Base-by-base conservation (phyloP, 2,797 vertebrate genomes). In the Trichosurus vulpecula region DNA sequence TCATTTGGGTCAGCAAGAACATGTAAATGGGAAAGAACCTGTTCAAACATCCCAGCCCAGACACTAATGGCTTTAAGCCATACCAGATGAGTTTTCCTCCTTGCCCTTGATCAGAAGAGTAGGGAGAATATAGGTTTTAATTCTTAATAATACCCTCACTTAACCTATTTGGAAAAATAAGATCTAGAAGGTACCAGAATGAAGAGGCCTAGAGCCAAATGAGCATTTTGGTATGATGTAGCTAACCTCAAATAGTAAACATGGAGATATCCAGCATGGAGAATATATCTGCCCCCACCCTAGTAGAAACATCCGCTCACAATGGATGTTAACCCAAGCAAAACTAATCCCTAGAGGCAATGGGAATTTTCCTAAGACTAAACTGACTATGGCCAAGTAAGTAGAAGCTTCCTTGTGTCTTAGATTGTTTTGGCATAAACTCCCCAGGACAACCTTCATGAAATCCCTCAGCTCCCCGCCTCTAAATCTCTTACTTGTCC, bases 231-330 rank as follows among this genome's bases (percentile, higher is more conserved):
- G 31, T 90, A 94, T 25, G 95, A 96, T 91, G 90, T 93, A 91
- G 52, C 94, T 93, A 93, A 98, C 95, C 96, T 58, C 90, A 31
- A 27, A 29, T 1, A 0, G 90, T 96, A 97, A 97, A 97, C 96
- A 94, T 0, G 1, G 54, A 61, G 53, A 54, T 61, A 25, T 19
- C 51, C 30, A 30, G 29, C 25, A 0, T 9, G 1, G 54, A 87
- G 53, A 95, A 58, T 53, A 90, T 53, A 90, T 53, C 47, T 31
- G 52, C 47, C 94, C n/a, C 10, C 25, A 27, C 35, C 52, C 87
- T 81, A 47, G 66, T 52, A 93, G 58, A 91, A 35, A 3, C 4
- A 13, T 90, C 29, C 22, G 47, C 30, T 53, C 89, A 3, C 47
- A 89, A 54, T 56, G 87, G 47, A 30, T 74, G n/a, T 6, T 16